Evolutionary conservation across 2,888 invertebrate genomes (phyloP).

Genomic region (Pycnomerus fuliginosus): DNA sequence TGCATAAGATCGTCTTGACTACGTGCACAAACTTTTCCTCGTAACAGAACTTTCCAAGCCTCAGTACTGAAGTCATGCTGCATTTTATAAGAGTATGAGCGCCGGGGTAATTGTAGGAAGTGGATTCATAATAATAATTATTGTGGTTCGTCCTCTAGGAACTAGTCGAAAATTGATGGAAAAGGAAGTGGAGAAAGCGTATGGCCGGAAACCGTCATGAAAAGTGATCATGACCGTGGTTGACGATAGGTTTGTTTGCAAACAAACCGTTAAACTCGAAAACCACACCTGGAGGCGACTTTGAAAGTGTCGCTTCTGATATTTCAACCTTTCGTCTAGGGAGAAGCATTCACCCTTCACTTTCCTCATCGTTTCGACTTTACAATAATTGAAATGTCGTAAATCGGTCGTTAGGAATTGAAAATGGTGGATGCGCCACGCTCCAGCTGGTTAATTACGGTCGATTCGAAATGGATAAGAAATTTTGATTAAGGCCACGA

Average conservation of each 20-base stretch:
- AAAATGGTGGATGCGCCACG: no score
- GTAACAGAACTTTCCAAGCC: no score
- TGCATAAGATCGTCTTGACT: no score
- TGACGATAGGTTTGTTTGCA: slow-evolving; percentile 4
- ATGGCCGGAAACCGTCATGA: slow-evolving; percentile 20
- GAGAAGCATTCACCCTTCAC: neutral
- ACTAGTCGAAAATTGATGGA: neutral
- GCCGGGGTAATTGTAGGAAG: slow-evolving; percentile 10
- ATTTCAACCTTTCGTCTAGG: neutral
- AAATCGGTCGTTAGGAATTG: neutral
- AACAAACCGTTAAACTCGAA: slow-evolving; percentile 3
- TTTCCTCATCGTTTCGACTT: neutral
- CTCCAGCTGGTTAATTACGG: no score
- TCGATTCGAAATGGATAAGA: neutral
- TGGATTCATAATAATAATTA: slow-evolving; percentile 1
- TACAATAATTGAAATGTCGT: neutral
- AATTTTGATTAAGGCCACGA: neutral
- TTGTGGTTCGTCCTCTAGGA: slow-evolving; percentile 3
- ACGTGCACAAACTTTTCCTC: no score
- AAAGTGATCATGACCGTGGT: slow-evolving; percentile 20
- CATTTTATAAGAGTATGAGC: slow-evolving; percentile 4
- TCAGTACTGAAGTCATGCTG: no score
- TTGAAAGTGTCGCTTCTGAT: neutral
- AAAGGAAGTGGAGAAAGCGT: slow-evolving; percentile 16
- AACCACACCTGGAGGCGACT: neutral